Percentiles rank a stretch among this genome's conserved stretches.
These are phyloP conservation scores for Nephrotoma guestfalica DNA, from an alignment of 2,888 invertebrate species.

Conservation along the genomic window DNA sequence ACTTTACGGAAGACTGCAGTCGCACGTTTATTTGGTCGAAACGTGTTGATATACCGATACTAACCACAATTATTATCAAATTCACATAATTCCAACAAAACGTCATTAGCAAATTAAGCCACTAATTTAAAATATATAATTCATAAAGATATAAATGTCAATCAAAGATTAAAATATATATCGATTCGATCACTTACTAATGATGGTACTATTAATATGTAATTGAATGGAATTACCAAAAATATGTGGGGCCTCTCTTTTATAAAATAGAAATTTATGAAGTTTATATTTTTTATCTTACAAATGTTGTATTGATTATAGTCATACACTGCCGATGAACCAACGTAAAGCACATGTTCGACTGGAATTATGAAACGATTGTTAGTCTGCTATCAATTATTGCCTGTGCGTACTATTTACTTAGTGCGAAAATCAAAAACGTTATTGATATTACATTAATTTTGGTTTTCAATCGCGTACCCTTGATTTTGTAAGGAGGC, in stretches of 20 bases:
- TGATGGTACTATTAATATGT: neutral
- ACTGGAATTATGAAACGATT: conserved; percentile 6
- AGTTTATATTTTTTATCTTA: conserved; percentile 21
- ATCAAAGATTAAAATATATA: neutral
- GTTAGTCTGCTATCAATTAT: too few species aligned
- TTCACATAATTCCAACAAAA: conserved; percentile 61
- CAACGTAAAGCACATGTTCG: conserved; percentile 20
- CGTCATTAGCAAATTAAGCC: conserved; percentile 36
- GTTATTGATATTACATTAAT: neutral
- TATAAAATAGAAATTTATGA: conserved; percentile 23
- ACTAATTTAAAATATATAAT: neutral
- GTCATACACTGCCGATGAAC: conserved; percentile 21
- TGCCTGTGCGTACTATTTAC: neutral
- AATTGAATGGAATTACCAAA: conserved; percentile 18
- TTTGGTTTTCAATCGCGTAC: neutral
- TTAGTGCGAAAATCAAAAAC: neutral
- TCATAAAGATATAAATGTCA: neutral
- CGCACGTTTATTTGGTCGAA: conserved; percentile 45
- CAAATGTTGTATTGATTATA: conserved; percentile 22
- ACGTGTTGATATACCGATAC: conserved; percentile 45
- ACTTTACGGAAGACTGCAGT: conserved; percentile 16
- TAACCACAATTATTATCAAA: conserved; percentile 49
- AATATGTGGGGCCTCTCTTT: conserved; percentile 23
- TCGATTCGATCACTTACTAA: neutral
- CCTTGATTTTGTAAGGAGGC: neutral